phyloP scores from a whole-genome alignment of 2,888 invertebrate genomes.

The Caenorhabditis zanzibari region DNA sequence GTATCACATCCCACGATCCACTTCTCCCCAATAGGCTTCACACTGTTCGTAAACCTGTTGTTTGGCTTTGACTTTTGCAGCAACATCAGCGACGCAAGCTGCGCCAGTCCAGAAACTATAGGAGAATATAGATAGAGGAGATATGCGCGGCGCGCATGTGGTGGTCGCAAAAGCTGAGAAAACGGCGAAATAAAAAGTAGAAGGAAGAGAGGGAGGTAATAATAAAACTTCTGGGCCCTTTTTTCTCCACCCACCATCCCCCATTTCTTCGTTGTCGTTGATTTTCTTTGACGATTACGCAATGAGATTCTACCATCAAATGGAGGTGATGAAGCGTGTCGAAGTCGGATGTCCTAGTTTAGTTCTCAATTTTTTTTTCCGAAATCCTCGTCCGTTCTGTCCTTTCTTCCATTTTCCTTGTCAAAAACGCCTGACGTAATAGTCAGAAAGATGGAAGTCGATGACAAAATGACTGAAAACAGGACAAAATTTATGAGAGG shows the following conservation, averaged over 20 bases:
- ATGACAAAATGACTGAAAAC: slow-evolving; percentile 51
- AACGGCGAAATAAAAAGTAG: slow-evolving; percentile 38
- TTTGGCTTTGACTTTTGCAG: slow-evolving; percentile 53
- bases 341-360: slow-evolving; percentile 55
- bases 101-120: slow-evolving; percentile 56
- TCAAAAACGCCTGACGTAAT: slow-evolving; percentile 37
- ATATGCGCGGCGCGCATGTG: slow-evolving; percentile 53
- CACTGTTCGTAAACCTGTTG: slow-evolving; percentile 62
- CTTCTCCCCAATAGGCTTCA: slow-evolving; percentile 15
- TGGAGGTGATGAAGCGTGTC: slow-evolving; percentile 62
- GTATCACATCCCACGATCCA: slow-evolving; percentile 17
- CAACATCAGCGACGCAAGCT: slow-evolving; percentile 32
- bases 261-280: slow-evolving; percentile 18
- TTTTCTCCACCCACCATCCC: slow-evolving; percentile 9
- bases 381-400: slow-evolving; percentile 15
- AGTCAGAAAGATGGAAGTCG: slow-evolving; percentile 28
- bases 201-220: slow-evolving; percentile 45
- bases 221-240: slow-evolving; percentile 46
- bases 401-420: slow-evolving; percentile 11
- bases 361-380: slow-evolving; percentile 34
- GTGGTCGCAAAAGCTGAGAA: slow-evolving; percentile 49
- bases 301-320: slow-evolving; percentile 42
- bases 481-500: slow-evolving; percentile 48
- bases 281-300: slow-evolving; percentile 49
- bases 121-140: slow-evolving; percentile 53